Base-by-base conservation (phyloP, 2,113 vertebrate species). In the Danionella cerebrum region DNA sequence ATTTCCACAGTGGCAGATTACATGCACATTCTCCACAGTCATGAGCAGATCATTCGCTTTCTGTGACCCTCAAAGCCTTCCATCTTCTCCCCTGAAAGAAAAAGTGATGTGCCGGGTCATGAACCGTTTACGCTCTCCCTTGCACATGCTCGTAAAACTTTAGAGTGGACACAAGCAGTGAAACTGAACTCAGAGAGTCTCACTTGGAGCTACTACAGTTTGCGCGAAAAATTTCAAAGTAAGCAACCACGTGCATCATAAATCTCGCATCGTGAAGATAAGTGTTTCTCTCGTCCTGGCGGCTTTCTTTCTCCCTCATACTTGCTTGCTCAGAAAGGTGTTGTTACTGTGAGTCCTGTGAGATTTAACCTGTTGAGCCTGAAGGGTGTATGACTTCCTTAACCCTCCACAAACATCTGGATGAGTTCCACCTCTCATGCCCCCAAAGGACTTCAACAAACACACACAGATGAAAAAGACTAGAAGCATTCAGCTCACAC, bases 331-430 rank as follows among this genome's bases (percentile, higher is more conserved):
- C 29, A 33, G 4, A 67, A 27, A 39, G 9, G 22, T 67, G 36
- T 47, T 22, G 78, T n/a, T n/a, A n/a, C 84, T 81, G 80, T 79
- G 82, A 73, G 79, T 82, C 82, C 74, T 64, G 74, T 76, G 71
- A 77, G 72, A 72, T 75, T 85, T 79, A 78, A 83, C 73, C 77
- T 82, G 80, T 72, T 82, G 82, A 85, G 80, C 77, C 78, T 76
- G 78, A 48, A 85, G 83, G 78, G 81, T 83, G 83, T 81, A 82
- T 69, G 75, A 81, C 78, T 85, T 76, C 78, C 76, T 78, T 76
- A 64, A 38, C 18, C 65, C 38, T 68, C 71, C 62, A 67, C 69
- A 70, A 72, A 77, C 72, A 74, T 77, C 65, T 65, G 59, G 63
- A 45, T 42, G 41, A 72, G 60, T 59, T 74, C 65, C 60, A 74